Evolutionary conservation across 2,113 vertebrate species (phyloP).

Genomic region (Micromys minutus): DNA sequence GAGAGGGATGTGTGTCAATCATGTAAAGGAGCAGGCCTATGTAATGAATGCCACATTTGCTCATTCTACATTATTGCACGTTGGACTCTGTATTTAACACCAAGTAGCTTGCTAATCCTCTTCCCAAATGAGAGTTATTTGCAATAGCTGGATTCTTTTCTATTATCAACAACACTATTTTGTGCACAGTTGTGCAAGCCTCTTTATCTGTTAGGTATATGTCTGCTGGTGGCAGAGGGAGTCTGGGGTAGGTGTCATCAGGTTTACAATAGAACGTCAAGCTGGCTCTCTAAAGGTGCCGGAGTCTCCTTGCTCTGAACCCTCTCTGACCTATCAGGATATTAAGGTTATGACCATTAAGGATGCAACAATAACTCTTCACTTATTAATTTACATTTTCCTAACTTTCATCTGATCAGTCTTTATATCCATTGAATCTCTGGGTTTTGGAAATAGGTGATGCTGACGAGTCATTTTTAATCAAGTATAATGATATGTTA

Average conservation of each 20-base stretch:
- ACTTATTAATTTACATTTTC: not conserved
- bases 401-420: not conserved
- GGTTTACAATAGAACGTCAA: not conserved
- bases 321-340: not conserved
- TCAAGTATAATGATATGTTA: not conserved
- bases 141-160: not conserved
- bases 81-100: not conserved
- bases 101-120: not conserved
- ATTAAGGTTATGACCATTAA: not conserved
- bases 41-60: not conserved
- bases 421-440: not conserved
- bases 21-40: not conserved
- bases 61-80: not conserved
- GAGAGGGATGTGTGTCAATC: not conserved
- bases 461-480: not conserved
- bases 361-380: not conserved
- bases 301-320: not conserved
- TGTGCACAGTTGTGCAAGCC: too few relatives aligned
- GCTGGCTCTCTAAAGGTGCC: not conserved
- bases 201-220: not conserved
- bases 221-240: too few relatives aligned
- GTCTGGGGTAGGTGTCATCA: not conserved
- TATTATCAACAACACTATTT: not conserved
- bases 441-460: too few relatives aligned
- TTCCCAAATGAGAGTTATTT: not conserved